phyloP scores from a whole-genome alignment of 2,797 vertebrate species.

The Perodicticus potto region DNA sequence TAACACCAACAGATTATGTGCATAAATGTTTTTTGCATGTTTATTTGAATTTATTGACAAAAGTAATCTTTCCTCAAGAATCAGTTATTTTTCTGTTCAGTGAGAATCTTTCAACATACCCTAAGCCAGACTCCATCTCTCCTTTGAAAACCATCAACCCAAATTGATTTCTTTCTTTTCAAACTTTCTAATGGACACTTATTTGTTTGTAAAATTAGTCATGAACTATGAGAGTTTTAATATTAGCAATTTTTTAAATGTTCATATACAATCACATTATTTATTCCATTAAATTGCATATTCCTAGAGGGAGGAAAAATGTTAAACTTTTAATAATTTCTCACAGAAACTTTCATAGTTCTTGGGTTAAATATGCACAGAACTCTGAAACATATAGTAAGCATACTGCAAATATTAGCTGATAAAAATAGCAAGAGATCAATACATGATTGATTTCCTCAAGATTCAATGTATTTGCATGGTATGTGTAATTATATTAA shows the following conservation, averaged over 20 bases:
- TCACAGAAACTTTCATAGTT: not conserved
- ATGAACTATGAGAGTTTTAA: not conserved
- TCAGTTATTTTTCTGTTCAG: not conserved
- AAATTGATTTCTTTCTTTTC: not conserved
- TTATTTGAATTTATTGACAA: not conserved
- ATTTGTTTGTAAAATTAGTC: not conserved
- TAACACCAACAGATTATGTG: not conserved
- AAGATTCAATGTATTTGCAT: not conserved
- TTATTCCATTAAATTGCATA: not conserved
- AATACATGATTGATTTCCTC: constrained; percentile 48
- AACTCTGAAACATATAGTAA: not conserved
- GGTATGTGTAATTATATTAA: not conserved
- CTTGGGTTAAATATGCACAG: not conserved
- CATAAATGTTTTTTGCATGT: not conserved
- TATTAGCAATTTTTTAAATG: not conserved
- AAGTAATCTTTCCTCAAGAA: not conserved
- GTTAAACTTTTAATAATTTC: not conserved
- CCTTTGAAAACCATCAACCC: not conserved
- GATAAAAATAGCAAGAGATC: not conserved
- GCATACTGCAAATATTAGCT: not conserved
- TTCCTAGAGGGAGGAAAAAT: not conserved
- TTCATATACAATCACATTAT: not conserved
- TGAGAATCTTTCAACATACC: not conserved
- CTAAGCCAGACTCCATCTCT: not conserved
- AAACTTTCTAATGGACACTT: not conserved